Evolutionary conservation across 2,113 vertebrate genomes (phyloP).

Genomic region (Halichoeres trimaculatus): DNA sequence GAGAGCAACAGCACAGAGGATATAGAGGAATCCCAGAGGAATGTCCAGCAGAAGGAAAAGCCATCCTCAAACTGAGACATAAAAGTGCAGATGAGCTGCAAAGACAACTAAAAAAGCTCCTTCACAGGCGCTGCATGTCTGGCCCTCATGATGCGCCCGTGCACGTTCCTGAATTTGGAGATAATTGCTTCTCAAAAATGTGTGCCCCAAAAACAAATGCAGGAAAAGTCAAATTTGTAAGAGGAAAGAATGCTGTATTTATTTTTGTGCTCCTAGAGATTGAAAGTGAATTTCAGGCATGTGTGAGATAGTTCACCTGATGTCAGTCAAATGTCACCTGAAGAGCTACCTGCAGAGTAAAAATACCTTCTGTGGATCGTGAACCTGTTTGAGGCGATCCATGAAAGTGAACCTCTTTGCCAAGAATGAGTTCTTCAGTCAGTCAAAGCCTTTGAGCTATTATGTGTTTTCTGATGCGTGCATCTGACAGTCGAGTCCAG

Average conservation of each 20-base stretch:
- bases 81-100: constrained; percentile 64
- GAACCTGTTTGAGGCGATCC: constrained; percentile 38
- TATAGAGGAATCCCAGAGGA: constrained; percentile 59
- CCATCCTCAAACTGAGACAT: constrained; percentile 67
- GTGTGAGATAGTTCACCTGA: constrained; percentile 14
- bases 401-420: constrained; percentile 28
- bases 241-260: constrained; percentile 6
- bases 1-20: constrained; percentile 54
- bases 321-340: constrained; percentile 44
- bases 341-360: constrained; percentile 18
- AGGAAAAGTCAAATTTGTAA: constrained; percentile 26
- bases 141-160: constrained; percentile 48
- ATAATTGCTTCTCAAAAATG: not conserved
- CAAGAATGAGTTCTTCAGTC: constrained; percentile 35
- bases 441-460: constrained; percentile 59
- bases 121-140: constrained; percentile 41
- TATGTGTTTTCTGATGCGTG: constrained; percentile 25
- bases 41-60: constrained; percentile 74
- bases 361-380: constrained; percentile 28
- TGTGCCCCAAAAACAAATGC: constrained; percentile 44
- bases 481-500: not conserved
- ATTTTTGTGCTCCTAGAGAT: constrained; percentile 15
- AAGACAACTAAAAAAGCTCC: constrained; percentile 52
- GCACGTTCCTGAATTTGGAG: constrained; percentile 38
- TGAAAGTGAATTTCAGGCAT: constrained; percentile 24